Evolutionary conservation across 2,113 vertebrate species (phyloP).

Genomic region (Myotis brandtii): DNA sequence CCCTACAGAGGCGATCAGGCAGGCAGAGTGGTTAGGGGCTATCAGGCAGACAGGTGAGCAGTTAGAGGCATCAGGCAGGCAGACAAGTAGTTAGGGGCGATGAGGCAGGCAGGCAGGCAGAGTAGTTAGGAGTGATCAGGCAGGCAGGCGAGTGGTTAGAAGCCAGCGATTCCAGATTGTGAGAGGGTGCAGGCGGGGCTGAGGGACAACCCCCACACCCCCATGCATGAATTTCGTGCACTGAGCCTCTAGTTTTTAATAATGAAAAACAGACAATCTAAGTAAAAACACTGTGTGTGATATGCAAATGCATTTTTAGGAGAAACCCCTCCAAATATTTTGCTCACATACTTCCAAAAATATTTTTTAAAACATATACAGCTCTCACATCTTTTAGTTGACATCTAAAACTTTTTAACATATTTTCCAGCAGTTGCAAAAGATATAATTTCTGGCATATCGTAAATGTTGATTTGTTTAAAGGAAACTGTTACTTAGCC

Average conservation of each 20-base stretch:
- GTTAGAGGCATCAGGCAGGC: no score
- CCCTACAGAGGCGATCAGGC: no score
- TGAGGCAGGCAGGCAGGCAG: no score
- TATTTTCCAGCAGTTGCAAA: slow-evolving; percentile 36
- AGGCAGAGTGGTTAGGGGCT: no score
- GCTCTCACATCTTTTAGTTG: not conserved
- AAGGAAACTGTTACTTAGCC: not conserved
- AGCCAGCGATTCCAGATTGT: no score
- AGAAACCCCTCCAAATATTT: not conserved
- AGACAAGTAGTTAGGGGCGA: no score
- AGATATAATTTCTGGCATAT: not conserved
- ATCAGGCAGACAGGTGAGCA: no score
- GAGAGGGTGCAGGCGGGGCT: no score
- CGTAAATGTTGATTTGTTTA: slow-evolving; percentile 33
- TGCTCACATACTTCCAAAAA: not conserved
- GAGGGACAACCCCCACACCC: no score
- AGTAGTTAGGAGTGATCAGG: no score
- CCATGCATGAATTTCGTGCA: no score
- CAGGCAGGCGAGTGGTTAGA: no score
- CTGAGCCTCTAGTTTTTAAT: not conserved
- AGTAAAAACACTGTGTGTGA: not conserved
- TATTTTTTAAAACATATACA: not conserved
- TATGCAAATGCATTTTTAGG: slow-evolving; percentile 2
- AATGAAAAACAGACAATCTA: not conserved
- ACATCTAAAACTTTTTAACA: not conserved